Conservation (phyloP, 2,888 invertebrate species). For the Cephus pulcher region DNA sequence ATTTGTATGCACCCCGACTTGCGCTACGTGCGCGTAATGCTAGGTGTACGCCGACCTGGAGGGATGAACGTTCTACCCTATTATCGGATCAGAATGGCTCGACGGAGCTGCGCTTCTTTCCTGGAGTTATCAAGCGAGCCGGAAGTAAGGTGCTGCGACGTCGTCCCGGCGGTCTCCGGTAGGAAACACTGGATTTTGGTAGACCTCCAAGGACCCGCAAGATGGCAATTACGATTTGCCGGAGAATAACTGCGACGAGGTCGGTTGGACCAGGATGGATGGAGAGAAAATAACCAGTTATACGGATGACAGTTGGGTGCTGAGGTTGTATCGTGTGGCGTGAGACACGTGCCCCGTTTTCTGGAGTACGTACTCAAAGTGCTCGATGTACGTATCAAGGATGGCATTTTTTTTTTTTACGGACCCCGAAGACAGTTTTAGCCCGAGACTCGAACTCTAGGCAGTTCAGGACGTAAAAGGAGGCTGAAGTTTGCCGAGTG, state of each 20-base stretch:
- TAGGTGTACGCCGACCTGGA: neutral
- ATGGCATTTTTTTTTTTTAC: neutral
- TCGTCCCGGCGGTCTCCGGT: neutral
- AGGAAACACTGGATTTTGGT: neutral
- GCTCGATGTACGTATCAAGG: neutral
- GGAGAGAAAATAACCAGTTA: neutral
- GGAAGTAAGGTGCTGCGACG: neutral
- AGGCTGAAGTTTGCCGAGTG: conserved; percentile 38
- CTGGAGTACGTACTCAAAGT: neutral
- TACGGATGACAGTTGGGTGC: neutral
- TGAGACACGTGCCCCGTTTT: neutral
- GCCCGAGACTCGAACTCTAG: neutral
- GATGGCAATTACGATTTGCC: neutral
- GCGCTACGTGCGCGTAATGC: neutral
- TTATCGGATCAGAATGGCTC: neutral
- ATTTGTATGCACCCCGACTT: neutral
- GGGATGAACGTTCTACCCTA: neutral
- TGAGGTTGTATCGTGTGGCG: neutral
- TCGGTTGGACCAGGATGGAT: neutral
- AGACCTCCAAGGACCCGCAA: neutral
- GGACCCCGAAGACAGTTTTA: neutral
- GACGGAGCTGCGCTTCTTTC: neutral
- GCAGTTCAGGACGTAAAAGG: conserved; percentile 10
- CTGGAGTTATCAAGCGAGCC: neutral
- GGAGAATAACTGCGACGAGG: neutral